A percentile compares a stretch with the other conserved stretches of the same genome.
These are phyloP conservation scores for Mungos mungo DNA, from an alignment of 2,113 vertebrate species.

Conservation along the genomic window DNA sequence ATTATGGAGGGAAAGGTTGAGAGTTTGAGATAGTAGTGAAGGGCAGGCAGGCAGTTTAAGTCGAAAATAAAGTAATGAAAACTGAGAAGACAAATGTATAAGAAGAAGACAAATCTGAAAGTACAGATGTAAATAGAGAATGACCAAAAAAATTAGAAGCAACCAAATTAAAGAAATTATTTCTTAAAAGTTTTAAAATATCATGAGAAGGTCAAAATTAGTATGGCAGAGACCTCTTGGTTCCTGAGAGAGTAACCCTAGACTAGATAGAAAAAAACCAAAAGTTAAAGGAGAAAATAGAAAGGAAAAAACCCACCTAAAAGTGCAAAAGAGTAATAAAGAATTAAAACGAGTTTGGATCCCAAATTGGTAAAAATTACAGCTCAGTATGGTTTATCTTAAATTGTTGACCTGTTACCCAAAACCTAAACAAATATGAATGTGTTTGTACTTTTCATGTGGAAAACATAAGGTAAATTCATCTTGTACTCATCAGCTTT, in stretches of 20 bases:
- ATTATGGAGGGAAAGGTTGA: background rate
- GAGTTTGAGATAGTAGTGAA: background rate
- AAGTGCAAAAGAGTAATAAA: background rate
- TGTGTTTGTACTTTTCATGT: constrained; percentile 41
- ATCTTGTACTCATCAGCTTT: constrained; percentile 17
- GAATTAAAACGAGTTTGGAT: constrained; percentile 34
- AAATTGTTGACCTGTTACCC: background rate
- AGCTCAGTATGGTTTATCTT: constrained; percentile 10
- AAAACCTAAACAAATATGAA: constrained; percentile 32
- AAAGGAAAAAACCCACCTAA: background rate
- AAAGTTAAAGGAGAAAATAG: background rate
- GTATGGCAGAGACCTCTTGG: background rate
- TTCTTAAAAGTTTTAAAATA: constrained; percentile 1
- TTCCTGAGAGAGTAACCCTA: background rate
- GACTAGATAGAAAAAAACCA: constrained; percentile 9
- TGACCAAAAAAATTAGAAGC: background rate
- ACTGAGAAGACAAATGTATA: background rate
- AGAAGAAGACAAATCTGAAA: background rate
- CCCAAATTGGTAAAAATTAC: background rate
- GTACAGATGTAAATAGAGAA: background rate
- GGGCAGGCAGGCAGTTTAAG: background rate
- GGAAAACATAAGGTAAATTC: constrained; percentile 49
- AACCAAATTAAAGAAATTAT: background rate
- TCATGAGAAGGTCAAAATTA: background rate
- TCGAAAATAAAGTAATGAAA: background rate